phyloP scores from a whole-genome alignment of 1,140 invertebrate species.

The Dendrolimus punctatus region DNA sequence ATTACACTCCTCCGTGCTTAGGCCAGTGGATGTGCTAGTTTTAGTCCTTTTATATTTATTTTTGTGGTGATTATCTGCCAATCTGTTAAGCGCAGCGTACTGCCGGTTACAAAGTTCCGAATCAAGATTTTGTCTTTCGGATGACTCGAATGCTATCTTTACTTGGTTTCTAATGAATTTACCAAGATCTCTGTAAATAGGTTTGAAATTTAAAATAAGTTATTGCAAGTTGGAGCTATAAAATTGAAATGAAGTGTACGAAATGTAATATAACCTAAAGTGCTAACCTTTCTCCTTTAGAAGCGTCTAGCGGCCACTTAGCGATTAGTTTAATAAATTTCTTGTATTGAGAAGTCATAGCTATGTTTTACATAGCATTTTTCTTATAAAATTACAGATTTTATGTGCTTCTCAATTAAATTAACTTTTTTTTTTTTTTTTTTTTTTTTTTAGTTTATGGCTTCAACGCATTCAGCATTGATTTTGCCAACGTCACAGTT shows the following conservation, averaged over 20 bases:
- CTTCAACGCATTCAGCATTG: too few relatives aligned
- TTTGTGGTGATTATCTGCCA: slow-evolving; percentile 80
- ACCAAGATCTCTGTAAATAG: slow-evolving; percentile 81
- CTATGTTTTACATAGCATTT: slow-evolving; percentile 10
- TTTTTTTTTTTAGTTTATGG: too few relatives aligned
- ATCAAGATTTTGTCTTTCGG: slow-evolving; percentile 70
- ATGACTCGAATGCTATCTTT: slow-evolving; percentile 76
- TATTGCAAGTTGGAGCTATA: not conserved
- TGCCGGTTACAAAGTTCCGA: slow-evolving; percentile 76
- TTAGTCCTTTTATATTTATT: slow-evolving; percentile 75
- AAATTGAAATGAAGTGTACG: not conserved
- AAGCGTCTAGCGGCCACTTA: slow-evolving; percentile 84
- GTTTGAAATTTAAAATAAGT: slow-evolving; percentile 15
- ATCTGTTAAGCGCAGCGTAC: slow-evolving; percentile 77
- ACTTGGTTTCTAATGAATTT: slow-evolving; percentile 81
- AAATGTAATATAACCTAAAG: slow-evolving; percentile 17
- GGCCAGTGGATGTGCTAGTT: slow-evolving; percentile 77
- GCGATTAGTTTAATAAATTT: slow-evolving; percentile 83
- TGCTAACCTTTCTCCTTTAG: slow-evolving; percentile 80
- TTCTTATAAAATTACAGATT: too few relatives aligned
- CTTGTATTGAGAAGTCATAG: slow-evolving; percentile 79
- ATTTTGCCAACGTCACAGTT: too few relatives aligned
- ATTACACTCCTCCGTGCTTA: slow-evolving; percentile 81
- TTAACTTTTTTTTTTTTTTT: too few relatives aligned
- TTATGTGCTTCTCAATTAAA: too few relatives aligned